Base-by-base conservation (phyloP, 1,140 invertebrate genomes). In the Polypedilum pembai region DNA sequence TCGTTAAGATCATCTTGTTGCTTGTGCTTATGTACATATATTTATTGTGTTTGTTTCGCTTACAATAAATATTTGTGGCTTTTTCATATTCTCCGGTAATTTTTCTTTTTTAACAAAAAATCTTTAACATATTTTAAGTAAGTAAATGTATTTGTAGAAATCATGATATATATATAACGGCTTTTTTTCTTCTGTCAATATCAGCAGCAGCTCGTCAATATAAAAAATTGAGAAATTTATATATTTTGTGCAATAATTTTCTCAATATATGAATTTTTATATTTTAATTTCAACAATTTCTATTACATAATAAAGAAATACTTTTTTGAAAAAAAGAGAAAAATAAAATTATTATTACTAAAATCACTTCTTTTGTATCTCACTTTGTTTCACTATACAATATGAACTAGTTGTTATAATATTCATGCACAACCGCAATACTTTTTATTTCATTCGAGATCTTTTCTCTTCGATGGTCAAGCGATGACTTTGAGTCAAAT, bases 391-490 rank as follows among this genome's bases (percentile, higher is more conserved):
- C 45, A n/a, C n/a, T 56, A n/a, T 15, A 1, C 45, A 15, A 56
- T 15, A 56, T 56, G 45, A 56, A 56, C 45, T 56, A 56, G 12
- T 56, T 56, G 41, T 12, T 8, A 56, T n/a, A 56, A 8, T 20
- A 18, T n/a, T 18, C 17, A 18, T 21, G 65, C 65, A 69, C 65
- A 69, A 69, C 20, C 17, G 20, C 65, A 21, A 69, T 56, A 56
- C 12, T n/a, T 56, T 56, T 56, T 56, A 15, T 56, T 15, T 56
- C 65, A 17, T 15, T 56, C 45, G 45, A 12, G 65, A 69, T 69
- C 65, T 69, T 69, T 69, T 69, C 65, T 18, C 17, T 69, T 69
- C 65, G 20, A 69, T 21, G 65, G 65, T 69, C 65, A 69, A 20
- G 8, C 18, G 65, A 69, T 69, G 65, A 69, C 65, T 69, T 69